Evolutionary conservation across 1,140 invertebrate species (phyloP), one percentile per base, ranked within the genome.

Genomic region (Metaphire vulgaris): DNA sequence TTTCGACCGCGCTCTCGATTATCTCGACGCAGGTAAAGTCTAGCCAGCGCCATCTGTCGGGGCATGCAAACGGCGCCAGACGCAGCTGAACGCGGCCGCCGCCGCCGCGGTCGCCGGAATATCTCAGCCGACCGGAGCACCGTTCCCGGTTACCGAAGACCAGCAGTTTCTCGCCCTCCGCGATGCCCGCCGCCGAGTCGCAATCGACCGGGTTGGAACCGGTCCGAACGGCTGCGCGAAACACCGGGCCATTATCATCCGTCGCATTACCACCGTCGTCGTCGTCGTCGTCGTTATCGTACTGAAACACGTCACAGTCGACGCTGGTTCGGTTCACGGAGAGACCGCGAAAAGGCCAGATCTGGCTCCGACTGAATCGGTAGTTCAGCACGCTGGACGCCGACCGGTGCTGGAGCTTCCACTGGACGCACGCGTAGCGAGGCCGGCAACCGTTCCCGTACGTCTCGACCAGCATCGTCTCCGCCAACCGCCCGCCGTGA

Each of bases 391-490:
- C 26, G 12, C 71, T 30, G 16, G 68, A 71, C 21, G 15, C 1
- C 29, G 75, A 76, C n/a, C 56, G 75, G 29, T 76, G 31, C 6
- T 12, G 6, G 41, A 56, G 41, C 68, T 29, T 41, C 26, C 70
- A 32, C 69, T 41, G 68, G 28, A 34, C 75, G 69, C 75, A 76
- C 1, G 32, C 71, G 68, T 76, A 76, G n/a, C 69, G 68, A 15
- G 67, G 75, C 26, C 69, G 68, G 33, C 75, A 76, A 26, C 75
- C 75, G 75, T 72, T 76, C n/a, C 70, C 33, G 75, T 56, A 76
- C 16, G 68, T 72, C n/a, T 29, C 64, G n/a, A 76, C 75, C 16
- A 76, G 30, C 75, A 76, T 76, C 21, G 29, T n/a, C 30, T 76
- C 75, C 16, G 34, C 26, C 30, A 56, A 34, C 26, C 34, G 31